These are phyloP conservation scores for Schizaphis graminum DNA, from an alignment of 2,888 invertebrate species.

Conservation along the genomic window DNA sequence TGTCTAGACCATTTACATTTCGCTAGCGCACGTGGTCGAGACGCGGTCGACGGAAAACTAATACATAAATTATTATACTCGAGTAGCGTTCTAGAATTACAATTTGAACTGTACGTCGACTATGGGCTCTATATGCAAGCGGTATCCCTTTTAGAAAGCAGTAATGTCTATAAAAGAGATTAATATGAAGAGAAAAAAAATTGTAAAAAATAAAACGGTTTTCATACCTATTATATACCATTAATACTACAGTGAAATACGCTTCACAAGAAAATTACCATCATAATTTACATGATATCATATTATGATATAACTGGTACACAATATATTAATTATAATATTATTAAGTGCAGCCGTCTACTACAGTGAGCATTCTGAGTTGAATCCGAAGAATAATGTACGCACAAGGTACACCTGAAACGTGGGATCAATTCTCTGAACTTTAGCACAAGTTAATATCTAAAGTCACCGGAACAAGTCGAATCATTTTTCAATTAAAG, in stretches of 20 bases:
- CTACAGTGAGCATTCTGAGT: background rate
- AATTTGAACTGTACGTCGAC: background rate
- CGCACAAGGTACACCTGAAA: background rate
- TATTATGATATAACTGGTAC: background rate
- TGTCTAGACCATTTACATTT: background rate
- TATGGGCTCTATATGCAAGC: background rate
- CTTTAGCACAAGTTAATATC: background rate
- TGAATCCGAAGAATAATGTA: background rate
- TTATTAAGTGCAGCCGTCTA: background rate
- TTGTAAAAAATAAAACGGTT: background rate
- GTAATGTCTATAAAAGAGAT: background rate
- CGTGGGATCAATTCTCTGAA: background rate
- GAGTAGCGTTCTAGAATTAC: conserved; percentile 6
- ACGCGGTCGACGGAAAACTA: background rate
- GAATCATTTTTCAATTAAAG: conserved; percentile 8
- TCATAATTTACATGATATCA: background rate
- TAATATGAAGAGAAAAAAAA: background rate
- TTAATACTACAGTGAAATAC: background rate
- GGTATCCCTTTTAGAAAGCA: background rate
- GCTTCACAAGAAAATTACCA: background rate
- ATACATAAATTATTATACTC: conserved; percentile 9
- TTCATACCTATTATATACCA: background rate
- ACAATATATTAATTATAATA: background rate
- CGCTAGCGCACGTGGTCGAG: background rate
- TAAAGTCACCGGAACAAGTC: background rate